These are phyloP conservation scores for Drosophila truncata DNA, from an alignment of 1,140 invertebrate genomes.

Conservation along the genomic window DNA sequence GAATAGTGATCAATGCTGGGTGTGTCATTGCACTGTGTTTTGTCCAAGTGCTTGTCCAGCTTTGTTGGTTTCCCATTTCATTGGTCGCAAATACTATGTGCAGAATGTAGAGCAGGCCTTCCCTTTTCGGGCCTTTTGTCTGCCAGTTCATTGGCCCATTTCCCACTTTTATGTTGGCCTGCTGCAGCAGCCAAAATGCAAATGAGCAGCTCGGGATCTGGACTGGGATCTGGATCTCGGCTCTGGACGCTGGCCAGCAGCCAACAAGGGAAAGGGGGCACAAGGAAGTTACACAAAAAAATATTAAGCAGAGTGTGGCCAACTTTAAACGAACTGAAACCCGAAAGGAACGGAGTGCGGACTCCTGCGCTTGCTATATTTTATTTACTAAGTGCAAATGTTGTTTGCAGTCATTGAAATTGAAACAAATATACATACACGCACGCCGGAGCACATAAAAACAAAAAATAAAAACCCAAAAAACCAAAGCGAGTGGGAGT, in stretches of 20 bases:
- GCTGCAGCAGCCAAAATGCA: conserved; percentile 43
- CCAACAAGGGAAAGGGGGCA: conserved; percentile 21
- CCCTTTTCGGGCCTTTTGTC: conserved; percentile 42
- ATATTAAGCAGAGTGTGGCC: conserved; percentile 27
- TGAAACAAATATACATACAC: conserved; percentile 75
- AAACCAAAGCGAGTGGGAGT: conserved; percentile 18
- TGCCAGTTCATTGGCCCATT: conserved; percentile 49
- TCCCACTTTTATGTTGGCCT: conserved; percentile 37
- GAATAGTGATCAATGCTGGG: conserved; percentile 7
- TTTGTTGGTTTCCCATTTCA: conserved; percentile 12
- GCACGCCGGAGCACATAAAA: conserved; percentile 41
- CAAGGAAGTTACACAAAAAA: conserved; percentile 15
- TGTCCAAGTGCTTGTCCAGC: background rate
- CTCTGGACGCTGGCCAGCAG: conserved; percentile 26
- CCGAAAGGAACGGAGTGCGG: conserved; percentile 7
- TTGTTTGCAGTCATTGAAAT: conserved; percentile 83
- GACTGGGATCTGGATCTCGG: conserved; percentile 21
- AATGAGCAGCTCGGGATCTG: conserved; percentile 62
- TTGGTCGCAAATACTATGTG: conserved; percentile 7
- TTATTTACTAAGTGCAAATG: conserved; percentile 84
- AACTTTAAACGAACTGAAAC: conserved; percentile 56
- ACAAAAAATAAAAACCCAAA: conserved; percentile 37
- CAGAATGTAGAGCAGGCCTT: conserved; percentile 21
- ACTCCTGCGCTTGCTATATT: conserved; percentile 77
- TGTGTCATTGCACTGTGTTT: background rate